These are phyloP conservation scores for Podarcis cretensis DNA, from an alignment of 2,113 vertebrate genomes.

Conservation along the genomic window DNA sequence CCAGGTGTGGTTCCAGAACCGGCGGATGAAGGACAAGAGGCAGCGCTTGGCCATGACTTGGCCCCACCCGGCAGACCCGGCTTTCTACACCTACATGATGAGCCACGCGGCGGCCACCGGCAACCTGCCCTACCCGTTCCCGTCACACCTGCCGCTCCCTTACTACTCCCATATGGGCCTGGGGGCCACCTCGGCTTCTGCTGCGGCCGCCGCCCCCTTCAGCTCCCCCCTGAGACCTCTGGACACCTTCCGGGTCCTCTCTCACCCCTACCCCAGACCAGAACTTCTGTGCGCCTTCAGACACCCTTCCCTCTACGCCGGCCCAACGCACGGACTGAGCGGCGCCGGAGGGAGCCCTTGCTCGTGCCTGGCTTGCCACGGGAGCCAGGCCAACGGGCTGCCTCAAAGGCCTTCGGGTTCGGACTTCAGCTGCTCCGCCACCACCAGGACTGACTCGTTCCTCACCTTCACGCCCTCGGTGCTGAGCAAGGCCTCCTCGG, in stretches of 20 bases:
- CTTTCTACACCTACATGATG: constrained; percentile 99
- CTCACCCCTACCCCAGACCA: constrained; percentile 94
- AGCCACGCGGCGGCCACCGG: constrained; percentile 96
- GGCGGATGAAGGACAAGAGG: constrained; percentile 98
- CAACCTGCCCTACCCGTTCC: constrained; percentile 94
- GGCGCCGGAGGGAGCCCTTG: constrained; percentile 87
- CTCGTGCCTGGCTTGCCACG: constrained; percentile 93
- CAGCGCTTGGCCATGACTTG: constrained; percentile 98
- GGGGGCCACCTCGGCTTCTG: constrained; percentile 82
- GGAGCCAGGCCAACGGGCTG: constrained; percentile 85
- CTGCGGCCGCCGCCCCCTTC: constrained; percentile 85
- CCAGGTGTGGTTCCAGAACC: constrained; percentile 99
- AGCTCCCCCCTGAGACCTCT: constrained; percentile 90
- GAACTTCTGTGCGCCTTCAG: constrained; percentile 98
- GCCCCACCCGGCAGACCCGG: constrained; percentile 97
- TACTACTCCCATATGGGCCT: constrained; percentile 95
- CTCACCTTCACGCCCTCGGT: constrained; percentile 96
- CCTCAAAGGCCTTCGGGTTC: constrained; percentile 83
- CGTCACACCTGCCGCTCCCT: constrained; percentile 93
- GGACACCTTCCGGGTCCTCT: constrained; percentile 94
- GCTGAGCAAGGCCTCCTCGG: constrained; percentile 92
- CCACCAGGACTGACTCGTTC: constrained; percentile 94
- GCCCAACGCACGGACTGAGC: constrained; percentile 87
- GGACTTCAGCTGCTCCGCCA: constrained; percentile 93
- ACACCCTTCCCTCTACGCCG: constrained; percentile 91